phyloP scores from a whole-genome alignment of 2,888 invertebrate species.

The Mesoligia furuncula region DNA sequence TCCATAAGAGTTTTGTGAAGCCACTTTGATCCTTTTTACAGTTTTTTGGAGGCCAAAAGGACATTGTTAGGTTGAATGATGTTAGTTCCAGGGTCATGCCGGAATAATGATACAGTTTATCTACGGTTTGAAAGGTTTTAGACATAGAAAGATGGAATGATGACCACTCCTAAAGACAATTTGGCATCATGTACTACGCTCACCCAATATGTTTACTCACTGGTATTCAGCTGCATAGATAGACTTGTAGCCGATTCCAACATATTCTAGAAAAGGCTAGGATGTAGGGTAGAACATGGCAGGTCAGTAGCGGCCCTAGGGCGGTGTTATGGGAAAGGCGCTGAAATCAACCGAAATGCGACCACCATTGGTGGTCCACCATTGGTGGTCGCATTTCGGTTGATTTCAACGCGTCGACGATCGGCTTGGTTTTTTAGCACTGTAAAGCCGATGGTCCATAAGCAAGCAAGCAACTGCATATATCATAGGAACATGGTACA shows the following conservation, averaged over 20 bases:
- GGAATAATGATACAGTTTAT: background rate
- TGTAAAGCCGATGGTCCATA: too few species aligned
- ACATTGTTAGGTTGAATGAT: slow-evolving; percentile 13
- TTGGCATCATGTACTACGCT: background rate
- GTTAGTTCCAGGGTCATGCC: slow-evolving; percentile 13
- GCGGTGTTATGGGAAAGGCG: too few species aligned
- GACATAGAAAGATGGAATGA: background rate
- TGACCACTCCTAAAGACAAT: background rate
- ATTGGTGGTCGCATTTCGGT: too few species aligned
- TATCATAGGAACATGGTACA: too few species aligned
- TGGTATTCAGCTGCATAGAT: background rate
- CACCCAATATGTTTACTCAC: background rate
- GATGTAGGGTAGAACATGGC: background rate
- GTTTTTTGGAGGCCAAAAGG: slow-evolving; percentile 11
- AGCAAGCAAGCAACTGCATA: too few species aligned
- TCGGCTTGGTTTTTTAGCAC: too few species aligned
- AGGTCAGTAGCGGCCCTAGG: too few species aligned
- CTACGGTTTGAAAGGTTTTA: background rate
- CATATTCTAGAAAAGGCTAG: background rate
- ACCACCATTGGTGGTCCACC: too few species aligned
- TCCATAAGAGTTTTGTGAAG: slow-evolving; percentile 38
- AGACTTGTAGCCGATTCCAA: background rate
- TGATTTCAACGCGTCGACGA: too few species aligned
- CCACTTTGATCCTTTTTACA: slow-evolving; percentile 54
- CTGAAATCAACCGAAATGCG: too few species aligned